phyloP scores from a whole-genome alignment of 2,113 vertebrate species.

The Laticauda colubrina region DNA sequence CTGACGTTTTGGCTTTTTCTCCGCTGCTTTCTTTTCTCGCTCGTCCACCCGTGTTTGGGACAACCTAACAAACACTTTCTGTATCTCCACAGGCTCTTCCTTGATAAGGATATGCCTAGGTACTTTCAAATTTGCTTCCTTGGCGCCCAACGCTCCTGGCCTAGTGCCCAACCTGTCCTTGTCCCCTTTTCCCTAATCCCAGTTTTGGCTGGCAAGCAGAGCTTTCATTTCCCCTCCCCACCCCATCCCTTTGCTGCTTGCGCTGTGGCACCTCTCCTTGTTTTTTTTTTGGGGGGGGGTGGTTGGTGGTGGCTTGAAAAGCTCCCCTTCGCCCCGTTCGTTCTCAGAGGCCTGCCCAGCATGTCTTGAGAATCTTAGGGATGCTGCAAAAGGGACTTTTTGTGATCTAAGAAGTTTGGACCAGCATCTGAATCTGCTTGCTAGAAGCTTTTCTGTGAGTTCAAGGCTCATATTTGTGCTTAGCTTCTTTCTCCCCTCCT shows the following conservation, averaged over 20 bases:
- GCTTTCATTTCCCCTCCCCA: neutral
- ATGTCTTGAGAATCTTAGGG: neutral
- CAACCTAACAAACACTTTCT: conserved; percentile 80
- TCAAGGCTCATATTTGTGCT: neutral
- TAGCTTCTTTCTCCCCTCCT: neutral
- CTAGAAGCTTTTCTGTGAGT: neutral
- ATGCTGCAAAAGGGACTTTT: neutral
- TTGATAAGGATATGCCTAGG: conserved; percentile 99
- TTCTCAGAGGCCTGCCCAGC: neutral
- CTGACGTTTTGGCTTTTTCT: conserved; percentile 22
- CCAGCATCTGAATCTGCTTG: neutral
- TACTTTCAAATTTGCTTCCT: conserved; percentile 78
- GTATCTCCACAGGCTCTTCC: conserved; percentile 91
- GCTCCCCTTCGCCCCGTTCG: neutral
- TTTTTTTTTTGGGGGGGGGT: neutral
- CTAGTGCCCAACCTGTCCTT: conserved; percentile 70
- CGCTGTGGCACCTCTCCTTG: accelerated
- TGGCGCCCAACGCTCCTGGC: conserved; percentile 74
- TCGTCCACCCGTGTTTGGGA: conserved; percentile 39
- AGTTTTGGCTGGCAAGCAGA: neutral
- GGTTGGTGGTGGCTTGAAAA: neutral
- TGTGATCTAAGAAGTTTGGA: neutral
- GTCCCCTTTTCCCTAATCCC: conserved; percentile 7
- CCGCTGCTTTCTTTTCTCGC: conserved; percentile 33
- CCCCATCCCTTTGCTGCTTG: neutral